Evolutionary conservation across 2,113 vertebrate genomes (phyloP).

Genomic region (Ranitomeya variabilis): DNA sequence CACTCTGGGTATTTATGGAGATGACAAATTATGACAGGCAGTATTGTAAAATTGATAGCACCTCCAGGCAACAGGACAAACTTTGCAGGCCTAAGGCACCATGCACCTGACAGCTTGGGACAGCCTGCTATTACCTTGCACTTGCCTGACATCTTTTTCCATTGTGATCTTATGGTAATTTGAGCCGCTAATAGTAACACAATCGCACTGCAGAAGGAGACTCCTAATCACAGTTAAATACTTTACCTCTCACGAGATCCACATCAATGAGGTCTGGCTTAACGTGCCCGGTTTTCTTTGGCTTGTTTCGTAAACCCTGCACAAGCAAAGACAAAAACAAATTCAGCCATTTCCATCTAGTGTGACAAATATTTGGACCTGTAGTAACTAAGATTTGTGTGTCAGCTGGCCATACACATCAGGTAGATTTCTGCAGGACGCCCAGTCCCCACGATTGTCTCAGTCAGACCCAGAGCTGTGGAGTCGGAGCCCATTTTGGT

Average conservation of each 20-base stretch:
- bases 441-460: too few relatives aligned
- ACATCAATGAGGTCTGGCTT: constrained; percentile 99
- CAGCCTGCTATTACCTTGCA: not conserved
- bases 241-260: constrained; percentile 95
- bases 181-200: not conserved
- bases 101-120: not conserved
- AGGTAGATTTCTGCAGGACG: too few relatives aligned
- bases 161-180: not conserved
- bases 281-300: constrained; percentile 98
- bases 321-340: constrained; percentile 61
- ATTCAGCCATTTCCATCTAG: not conserved
- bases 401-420: not conserved
- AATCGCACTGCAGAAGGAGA: not conserved
- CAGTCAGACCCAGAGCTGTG: too few relatives aligned
- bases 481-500: too few relatives aligned
- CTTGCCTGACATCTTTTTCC: not conserved
- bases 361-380: not conserved
- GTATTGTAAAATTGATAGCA: not conserved
- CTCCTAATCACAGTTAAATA: constrained; percentile 36
- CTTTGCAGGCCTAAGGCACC: not conserved
- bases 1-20: not conserved
- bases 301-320: constrained; percentile 98
- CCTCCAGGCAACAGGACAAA: not conserved
- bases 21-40: not conserved
- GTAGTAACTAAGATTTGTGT: not conserved